Base-by-base conservation (phyloP, 2,113 vertebrate species). In the Panthera uncia region DNA sequence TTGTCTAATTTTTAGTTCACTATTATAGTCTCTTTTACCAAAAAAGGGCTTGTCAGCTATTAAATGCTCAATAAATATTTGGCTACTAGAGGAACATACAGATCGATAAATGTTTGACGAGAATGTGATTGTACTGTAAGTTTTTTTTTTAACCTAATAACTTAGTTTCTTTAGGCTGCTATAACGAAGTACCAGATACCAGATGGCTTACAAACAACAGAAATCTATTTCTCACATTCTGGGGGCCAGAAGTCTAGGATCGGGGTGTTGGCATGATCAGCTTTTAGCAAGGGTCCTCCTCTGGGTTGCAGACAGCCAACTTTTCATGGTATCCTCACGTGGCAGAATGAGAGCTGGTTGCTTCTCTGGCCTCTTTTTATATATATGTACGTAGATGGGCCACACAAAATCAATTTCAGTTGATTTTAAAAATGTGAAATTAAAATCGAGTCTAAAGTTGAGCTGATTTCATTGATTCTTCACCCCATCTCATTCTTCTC, bases 11-110 rank as follows among this genome's bases (percentile, higher is more conserved):
- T 93, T 61, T 21, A 57, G 14, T 36, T 83, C 45, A 38, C 52
- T 95, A 41, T 84, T 83, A 18, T 87, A 63, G 13, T 78, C 29
- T 95, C 12, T 91, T 93, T 93, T 61, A 27, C 48, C 74, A 91
- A 87, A 18, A 41, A 38, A 66, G 45, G 61, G 27, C 38, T n/a
- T 52, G 3, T 73, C 10, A 41, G 36, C 76, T 76, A 80, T 31
- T 89, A 68, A 81, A 66, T 76, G 33, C 57, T 84, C 33, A 79
- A 36, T 84, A 87, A 74, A 68, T 68, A 84, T 63, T 68, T 94
- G 63, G 10, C 23, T 74, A 68, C 12, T 55, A 25, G 36, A 69
- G 55, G 8, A 45, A 74, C 63, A 68, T 65, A 84, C 11, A 84
- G 63, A 89, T 76, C 57, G 25, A 4, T 48, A 6, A 50, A 55